Base-by-base conservation (phyloP, 1,140 invertebrate genomes). In the Lucilia sericata region DNA sequence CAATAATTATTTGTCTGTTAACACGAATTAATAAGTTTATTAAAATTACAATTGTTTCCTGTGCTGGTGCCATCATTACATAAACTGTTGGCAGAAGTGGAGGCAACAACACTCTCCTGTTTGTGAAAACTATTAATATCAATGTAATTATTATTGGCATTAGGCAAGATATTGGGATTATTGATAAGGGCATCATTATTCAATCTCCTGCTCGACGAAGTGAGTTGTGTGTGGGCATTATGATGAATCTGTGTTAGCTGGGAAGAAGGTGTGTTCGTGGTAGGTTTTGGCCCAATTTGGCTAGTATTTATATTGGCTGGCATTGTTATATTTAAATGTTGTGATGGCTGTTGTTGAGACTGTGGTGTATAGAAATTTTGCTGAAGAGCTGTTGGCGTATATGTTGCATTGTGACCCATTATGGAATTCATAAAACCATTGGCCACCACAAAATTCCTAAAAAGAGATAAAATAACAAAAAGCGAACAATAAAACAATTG, bases 371-470 rank as follows among this genome's bases (percentile, higher is more conserved):
- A 85, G 14, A 83, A 84, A 60, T 78, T 82, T 74, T 85, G 85
- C 47, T 85, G 85, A 36, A 85, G 51, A 85, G 83, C 55, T 51
- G 82, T 12, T 14, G 86, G 84, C 34, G 78, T 84, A 30, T 83
- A 84, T 70, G 85, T 85, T 74, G 87, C 75, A 55, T 25, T 82
- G n/a, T 89, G 89, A 65, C 88, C 88, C 87, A 90, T 90, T 82
- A 91, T 89, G 82, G 87, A 88, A 83, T 87, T 89, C 90, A 91
- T 91, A 88, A 90, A 91, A 89, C 90, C 90, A 89, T 91, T 91
- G 86, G 90, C 90, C 86, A 91, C 90, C 85, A 91, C 90, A 89
- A 91, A 91, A 86, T 91, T 90, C 85, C 90, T 91, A 86, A 88
- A 90, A 88, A 88, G 86, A 88, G 74, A 81, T 83, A 88, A 87